These are phyloP conservation scores for Schizaphis graminum DNA, from an alignment of 2,888 invertebrate species.

Conservation along the genomic window DNA sequence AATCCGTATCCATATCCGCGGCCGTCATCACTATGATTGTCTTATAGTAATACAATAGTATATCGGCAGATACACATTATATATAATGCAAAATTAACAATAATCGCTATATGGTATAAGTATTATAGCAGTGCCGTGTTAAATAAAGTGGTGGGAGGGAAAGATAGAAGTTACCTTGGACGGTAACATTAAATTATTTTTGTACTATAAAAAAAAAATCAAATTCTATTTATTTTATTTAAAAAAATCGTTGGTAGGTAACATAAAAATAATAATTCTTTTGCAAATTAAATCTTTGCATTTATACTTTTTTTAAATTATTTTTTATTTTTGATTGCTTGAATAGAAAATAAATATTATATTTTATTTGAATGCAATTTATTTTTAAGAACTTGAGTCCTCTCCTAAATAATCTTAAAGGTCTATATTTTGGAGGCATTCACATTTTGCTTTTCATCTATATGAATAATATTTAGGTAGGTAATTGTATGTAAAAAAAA, in stretches of 20 bases:
- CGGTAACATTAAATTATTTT: background rate
- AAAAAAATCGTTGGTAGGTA: background rate
- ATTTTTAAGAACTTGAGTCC: too few relatives aligned
- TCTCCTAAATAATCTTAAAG: background rate
- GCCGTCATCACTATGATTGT: conserved; percentile 18
- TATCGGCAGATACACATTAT: background rate
- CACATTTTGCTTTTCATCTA: background rate
- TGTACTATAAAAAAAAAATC: background rate
- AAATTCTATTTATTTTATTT: background rate
- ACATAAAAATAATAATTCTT: background rate
- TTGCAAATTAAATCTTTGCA: background rate
- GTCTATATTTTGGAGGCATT: background rate
- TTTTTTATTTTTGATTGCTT: background rate
- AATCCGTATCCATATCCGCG: conserved; percentile 47
- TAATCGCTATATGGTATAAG: background rate
- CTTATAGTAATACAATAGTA: background rate
- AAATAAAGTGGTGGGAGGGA: background rate
- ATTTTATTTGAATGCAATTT: too few relatives aligned
- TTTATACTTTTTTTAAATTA: background rate
- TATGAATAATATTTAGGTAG: background rate
- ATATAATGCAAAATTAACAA: background rate
- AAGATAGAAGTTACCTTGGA: too few relatives aligned
- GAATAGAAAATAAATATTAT: too few relatives aligned
- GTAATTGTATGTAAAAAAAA: background rate
- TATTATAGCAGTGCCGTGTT: background rate